A percentile compares a stretch with the other conserved stretches of the same genome.
These are phyloP conservation scores for Sarcophaga rosellei DNA, from an alignment of 2,888 invertebrate genomes.

Conservation along the genomic window DNA sequence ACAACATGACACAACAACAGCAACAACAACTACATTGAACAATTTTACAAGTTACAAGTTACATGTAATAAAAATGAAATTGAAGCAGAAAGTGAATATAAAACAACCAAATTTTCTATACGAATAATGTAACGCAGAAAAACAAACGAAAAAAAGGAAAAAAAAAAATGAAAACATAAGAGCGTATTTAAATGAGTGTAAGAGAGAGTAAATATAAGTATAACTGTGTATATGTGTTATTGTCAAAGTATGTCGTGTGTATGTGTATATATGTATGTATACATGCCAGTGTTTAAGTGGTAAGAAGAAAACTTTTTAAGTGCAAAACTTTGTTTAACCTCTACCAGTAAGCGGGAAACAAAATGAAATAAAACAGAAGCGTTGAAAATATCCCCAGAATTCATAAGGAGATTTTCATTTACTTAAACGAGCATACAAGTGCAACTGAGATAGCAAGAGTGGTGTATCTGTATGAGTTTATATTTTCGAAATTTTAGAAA, in stretches of 20 bases:
- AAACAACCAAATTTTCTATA: neutral
- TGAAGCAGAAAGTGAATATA: too few relatives aligned
- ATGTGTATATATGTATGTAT: neutral
- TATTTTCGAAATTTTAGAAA: constrained; percentile 28
- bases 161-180: neutral
- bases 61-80: constrained; percentile 45
- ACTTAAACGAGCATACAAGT: neutral
- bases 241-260: neutral
- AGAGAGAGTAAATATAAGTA: constrained; percentile 25
- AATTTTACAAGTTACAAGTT: constrained; percentile 22
- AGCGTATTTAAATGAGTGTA: constrained; percentile 39
- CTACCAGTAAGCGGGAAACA: neutral
- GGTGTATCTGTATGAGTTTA: neutral
- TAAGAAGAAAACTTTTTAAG: constrained; percentile 58
- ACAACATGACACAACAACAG: constrained; percentile 11
- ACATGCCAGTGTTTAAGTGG: constrained; percentile 31
- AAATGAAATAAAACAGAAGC: constrained; percentile 35
- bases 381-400: constrained; percentile 20
- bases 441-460: too few relatives aligned
- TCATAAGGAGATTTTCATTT: constrained; percentile 45
- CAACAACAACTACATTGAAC: neutral
- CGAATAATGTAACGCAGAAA: neutral
- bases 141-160: too few relatives aligned
- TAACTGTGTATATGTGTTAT: too few relatives aligned
- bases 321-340: constrained; percentile 61